Conservation (phyloP, 2,888 invertebrate genomes). For the Brachyopa scutellaris region DNA sequence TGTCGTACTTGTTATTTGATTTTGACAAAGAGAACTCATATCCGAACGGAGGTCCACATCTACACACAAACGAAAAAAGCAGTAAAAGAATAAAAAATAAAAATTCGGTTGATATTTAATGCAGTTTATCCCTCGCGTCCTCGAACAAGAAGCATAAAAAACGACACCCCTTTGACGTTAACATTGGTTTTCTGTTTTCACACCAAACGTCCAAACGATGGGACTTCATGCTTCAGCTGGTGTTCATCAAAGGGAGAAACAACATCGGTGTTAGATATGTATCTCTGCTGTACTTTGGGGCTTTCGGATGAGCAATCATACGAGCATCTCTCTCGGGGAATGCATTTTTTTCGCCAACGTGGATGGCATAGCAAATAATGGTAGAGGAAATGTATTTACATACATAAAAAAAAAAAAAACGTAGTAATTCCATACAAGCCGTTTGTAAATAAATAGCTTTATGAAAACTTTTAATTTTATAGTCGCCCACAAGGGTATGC, state of each 20-base stretch:
- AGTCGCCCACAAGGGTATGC: too few species aligned
- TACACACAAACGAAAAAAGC: not conserved
- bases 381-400: too few species aligned
- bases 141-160: not conserved
- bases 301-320: conserved; percentile 5
- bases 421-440: not conserved
- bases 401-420: too few species aligned
- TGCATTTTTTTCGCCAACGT: not conserved
- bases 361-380: too few species aligned
- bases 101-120: conserved; percentile 43
- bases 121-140: conserved; percentile 28
- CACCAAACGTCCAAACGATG: conserved; percentile 42
- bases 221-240: conserved; percentile 60
- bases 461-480: too few species aligned
- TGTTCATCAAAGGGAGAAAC: conserved; percentile 39
- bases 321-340: not conserved
- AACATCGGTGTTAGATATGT: conserved; percentile 4
- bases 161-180: conserved; percentile 45
- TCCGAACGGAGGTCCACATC: not conserved
- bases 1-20: conserved; percentile 50
- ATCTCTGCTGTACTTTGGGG: not conserved
- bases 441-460: not conserved
- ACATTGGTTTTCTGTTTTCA: conserved; percentile 48
- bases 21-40: conserved; percentile 5
- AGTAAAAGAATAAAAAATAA: conserved; percentile 18